Base-by-base conservation (phyloP, 1,140 invertebrate species). In the Octopus sinensis region DNA sequence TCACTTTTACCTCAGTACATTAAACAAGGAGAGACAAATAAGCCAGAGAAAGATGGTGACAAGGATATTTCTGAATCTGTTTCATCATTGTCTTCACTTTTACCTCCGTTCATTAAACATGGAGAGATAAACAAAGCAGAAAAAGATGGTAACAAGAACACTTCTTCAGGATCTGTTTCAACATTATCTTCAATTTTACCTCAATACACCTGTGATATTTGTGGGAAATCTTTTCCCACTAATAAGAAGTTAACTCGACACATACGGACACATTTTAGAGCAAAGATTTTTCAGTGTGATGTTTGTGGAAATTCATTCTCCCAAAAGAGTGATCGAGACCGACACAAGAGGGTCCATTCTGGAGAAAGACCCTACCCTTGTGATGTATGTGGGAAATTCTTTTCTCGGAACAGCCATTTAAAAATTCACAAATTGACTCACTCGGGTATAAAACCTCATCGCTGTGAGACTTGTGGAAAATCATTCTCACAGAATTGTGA, bases 361-460 rank as follows among this genome's bases (percentile, higher is more conserved):
- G 73, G 71, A 12, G 71, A 54, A 54, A 82, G 43, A 56, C 78
- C 78, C 7, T 82, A 79, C 23, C 71, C n/a, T 12, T 82, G 81
- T 82, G 81, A 76, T 53, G 68, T 79, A 4, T 84, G 84, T 83
- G 77, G 79, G 12, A 83, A 83, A 80, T 73, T 53, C 7, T 84
- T 80, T 77, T 75, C 54, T 6, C 23, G 79, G 10, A 75, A 73
- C 54, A 77, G 73, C 30, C 62, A 87, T 75, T 79, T 88, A 51
- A 82, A 80, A 30, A 82, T 87, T 1, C 87, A 88, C 76, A 79
- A 83, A 0, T 78, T 86, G 75, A 81, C 86, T 23, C 87, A 88
- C 80, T 85, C 86, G 43, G 87, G 84, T 0, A 79, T 84, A 76
- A 84, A 81, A 54, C 87, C 87, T 6, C 81, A 75, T 54, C 82